These are phyloP conservation scores for Drosophila simulans DNA, from an alignment of 1,140 invertebrate genomes.

Conservation along the genomic window DNA sequence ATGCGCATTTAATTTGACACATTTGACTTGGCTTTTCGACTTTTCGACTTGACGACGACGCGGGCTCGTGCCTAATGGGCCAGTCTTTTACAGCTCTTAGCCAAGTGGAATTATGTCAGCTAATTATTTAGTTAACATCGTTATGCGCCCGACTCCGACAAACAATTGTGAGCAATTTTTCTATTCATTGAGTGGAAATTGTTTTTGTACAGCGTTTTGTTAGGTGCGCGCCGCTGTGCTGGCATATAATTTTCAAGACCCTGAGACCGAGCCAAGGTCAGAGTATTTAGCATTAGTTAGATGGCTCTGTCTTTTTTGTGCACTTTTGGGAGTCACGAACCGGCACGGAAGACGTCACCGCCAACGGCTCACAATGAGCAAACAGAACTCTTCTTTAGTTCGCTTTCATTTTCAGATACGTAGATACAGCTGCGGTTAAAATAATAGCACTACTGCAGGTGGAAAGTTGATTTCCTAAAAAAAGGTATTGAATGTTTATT, in stretches of 20 bases:
- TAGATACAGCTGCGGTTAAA: too few relatives aligned
- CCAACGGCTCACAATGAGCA: conserved; percentile 13
- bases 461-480: too few relatives aligned
- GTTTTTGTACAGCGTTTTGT: conserved; percentile 48
- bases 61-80: conserved; percentile 68
- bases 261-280: conserved; percentile 74
- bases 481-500: too few relatives aligned
- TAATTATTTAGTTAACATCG: conserved; percentile 82
- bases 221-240: conserved; percentile 51
- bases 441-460: too few relatives aligned
- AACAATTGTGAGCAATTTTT: conserved; percentile 80
- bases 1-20: conserved; percentile 83
- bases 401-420: conserved; percentile 29
- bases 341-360: conserved; percentile 78
- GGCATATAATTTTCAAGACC: conserved; percentile 80
- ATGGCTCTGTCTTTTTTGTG: conserved; percentile 49
- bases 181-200: conserved; percentile 83
- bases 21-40: conserved; percentile 77
- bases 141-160: conserved; percentile 35
- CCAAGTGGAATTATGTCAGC: conserved; percentile 74
- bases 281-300: conserved; percentile 76
- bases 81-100: conserved; percentile 69
- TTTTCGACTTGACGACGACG: conserved; percentile 56
- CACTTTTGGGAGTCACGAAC: conserved; percentile 79
- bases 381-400: conserved; percentile 63